Evolutionary conservation across 1,140 invertebrate genomes (phyloP).

Genomic region (Piezodorus guildinii): DNA sequence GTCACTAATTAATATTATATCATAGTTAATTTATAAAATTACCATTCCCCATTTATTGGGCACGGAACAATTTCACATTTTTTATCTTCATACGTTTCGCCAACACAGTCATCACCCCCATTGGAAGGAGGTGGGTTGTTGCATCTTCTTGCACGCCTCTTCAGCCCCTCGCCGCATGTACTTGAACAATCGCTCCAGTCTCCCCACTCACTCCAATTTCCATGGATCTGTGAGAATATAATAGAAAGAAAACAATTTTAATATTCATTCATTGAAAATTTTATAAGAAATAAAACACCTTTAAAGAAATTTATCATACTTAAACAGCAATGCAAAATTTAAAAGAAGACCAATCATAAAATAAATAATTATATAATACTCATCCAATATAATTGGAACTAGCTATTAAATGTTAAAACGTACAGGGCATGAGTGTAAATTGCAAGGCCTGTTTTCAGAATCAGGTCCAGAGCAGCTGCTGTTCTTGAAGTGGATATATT

Average conservation of each 20-base stretch:
- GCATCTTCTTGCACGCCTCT: slow-evolving; percentile 37
- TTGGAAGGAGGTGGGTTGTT: slow-evolving; percentile 37
- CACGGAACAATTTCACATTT: slow-evolving; percentile 28
- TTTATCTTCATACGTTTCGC: slow-evolving; percentile 33
- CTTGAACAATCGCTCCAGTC: slow-evolving; percentile 39
- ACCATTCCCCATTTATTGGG: slow-evolving; percentile 22
- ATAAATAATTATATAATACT: not conserved
- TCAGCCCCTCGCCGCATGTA: slow-evolving; percentile 40
- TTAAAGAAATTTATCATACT: not conserved
- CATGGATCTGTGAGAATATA: slow-evolving; percentile 21
- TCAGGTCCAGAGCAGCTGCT: slow-evolving; percentile 19
- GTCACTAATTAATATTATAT: not conserved
- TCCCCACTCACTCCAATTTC: slow-evolving; percentile 40
- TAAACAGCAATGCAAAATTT: not conserved
- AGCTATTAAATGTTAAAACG: not conserved
- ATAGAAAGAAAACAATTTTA: not conserved
- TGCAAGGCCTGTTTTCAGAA: slow-evolving; percentile 19
- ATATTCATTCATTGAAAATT: not conserved
- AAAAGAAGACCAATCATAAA: not conserved
- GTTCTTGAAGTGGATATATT: slow-evolving; percentile 28
- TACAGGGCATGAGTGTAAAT: slow-evolving; percentile 22
- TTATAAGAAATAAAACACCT: not conserved
- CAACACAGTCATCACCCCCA: slow-evolving; percentile 36
- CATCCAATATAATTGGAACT: too few relatives aligned
- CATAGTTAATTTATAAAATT: not conserved